Conservation (phyloP, 2,113 vertebrate species). For the Mirounga angustirostris region DNA sequence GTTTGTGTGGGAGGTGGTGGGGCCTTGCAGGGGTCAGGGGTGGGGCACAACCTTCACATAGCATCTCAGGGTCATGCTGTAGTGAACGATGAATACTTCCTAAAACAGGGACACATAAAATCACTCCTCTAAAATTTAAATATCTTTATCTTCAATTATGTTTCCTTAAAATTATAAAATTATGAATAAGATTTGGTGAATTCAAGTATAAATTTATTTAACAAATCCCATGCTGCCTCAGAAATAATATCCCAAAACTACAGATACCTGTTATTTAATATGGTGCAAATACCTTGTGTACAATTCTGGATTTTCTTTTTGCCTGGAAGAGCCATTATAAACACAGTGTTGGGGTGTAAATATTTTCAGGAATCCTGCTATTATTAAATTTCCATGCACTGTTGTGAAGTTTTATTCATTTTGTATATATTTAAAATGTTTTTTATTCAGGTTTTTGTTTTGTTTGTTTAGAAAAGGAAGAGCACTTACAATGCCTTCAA, state of each 20-base stretch:
- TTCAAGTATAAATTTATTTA: constrained; percentile 67
- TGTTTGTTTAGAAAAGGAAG: not conserved
- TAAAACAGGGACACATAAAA: not conserved
- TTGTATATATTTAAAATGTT: constrained; percentile 55
- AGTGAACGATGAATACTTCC: not conserved
- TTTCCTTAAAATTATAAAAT: constrained; percentile 54
- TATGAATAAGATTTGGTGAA: constrained; percentile 48
- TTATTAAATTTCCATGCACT: constrained; percentile 81
- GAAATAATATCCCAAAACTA: constrained; percentile 70
- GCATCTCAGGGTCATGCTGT: not conserved
- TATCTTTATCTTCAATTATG: constrained; percentile 27
- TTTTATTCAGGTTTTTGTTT: not conserved
- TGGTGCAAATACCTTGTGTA: constrained; percentile 76
- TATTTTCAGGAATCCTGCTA: constrained; percentile 78
- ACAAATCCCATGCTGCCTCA: constrained; percentile 59
- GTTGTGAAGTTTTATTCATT: constrained; percentile 43
- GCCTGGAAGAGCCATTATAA: constrained; percentile 81
- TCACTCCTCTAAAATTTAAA: not conserved
- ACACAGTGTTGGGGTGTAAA: constrained; percentile 76
- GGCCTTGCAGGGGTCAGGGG: not conserved
- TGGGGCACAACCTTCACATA: not conserved
- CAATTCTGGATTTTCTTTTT: constrained; percentile 84
- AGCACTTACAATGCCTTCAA: not conserved
- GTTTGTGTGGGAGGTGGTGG: constrained; percentile 55
- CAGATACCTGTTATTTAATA: constrained; percentile 80